Conservation (phyloP, 2,888 invertebrate species). For the Napeogenes inachia region DNA sequence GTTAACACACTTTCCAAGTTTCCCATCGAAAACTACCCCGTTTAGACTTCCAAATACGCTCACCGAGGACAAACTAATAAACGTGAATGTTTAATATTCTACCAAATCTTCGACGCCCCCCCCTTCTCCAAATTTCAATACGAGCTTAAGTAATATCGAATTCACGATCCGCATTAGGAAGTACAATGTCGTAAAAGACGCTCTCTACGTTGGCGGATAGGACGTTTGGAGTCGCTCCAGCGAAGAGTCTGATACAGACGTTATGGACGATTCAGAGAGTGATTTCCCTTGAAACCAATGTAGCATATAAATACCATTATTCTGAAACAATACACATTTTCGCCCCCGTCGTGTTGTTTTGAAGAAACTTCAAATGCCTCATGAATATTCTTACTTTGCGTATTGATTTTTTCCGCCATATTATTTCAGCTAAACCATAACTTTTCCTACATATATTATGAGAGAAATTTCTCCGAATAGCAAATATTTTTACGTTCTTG, state of each 20-base stretch:
- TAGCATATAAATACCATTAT: constrained; percentile 77
- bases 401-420: constrained; percentile 34
- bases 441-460: constrained; percentile 1
- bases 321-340: constrained; percentile 71
- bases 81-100: constrained; percentile 76
- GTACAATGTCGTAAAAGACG: constrained; percentile 46
- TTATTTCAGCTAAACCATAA: constrained; percentile 9
- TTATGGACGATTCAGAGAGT: constrained; percentile 69
- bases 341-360: constrained; percentile 55
- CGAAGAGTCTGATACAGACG: constrained; percentile 50
- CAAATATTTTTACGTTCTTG: constrained; percentile 29
- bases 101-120: constrained; percentile 59
- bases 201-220: constrained; percentile 35
- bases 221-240: constrained; percentile 35
- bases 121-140: constrained; percentile 61
- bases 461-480: constrained; percentile 1
- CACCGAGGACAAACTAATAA: constrained; percentile 73
- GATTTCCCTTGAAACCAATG: constrained; percentile 78
- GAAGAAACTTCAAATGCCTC: constrained; percentile 50
- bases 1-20: constrained; percentile 74
- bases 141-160: constrained; percentile 66
- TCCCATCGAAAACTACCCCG: constrained; percentile 67
- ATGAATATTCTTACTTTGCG: constrained; percentile 45
- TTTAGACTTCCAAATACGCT: constrained; percentile 70
- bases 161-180: constrained; percentile 44